Conservation (phyloP, 2,797 vertebrate genomes). For the Fistularia commersonii region DNA sequence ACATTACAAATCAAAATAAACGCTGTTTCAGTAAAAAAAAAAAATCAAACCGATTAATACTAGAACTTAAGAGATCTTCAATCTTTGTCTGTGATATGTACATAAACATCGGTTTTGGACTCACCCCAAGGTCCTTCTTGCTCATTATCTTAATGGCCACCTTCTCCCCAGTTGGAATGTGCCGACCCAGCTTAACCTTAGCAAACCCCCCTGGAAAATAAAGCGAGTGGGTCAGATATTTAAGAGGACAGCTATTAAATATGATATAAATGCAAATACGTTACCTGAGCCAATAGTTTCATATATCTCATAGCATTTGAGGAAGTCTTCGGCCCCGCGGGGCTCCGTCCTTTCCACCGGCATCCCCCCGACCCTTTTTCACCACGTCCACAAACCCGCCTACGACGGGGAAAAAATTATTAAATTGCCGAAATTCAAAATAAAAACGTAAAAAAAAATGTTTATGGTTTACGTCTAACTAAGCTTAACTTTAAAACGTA, state of each 20-base stretch:
- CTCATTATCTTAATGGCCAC: slow-evolving; percentile 97
- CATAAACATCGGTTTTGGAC: slow-evolving; percentile 18
- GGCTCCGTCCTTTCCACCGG: slow-evolving; percentile 59
- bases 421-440: neutral
- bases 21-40: no score
- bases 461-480: neutral
- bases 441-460: neutral
- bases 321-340: slow-evolving; percentile 79
- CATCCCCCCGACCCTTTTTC: slow-evolving; percentile 42
- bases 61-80: no score
- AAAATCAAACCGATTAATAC: no score
- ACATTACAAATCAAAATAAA: no score
- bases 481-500: no score
- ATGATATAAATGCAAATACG: no score
- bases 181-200: slow-evolving; percentile 90
- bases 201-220: slow-evolving; percentile 87
- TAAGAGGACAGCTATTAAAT: neutral
- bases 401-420: slow-evolving; percentile 5
- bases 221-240: neutral
- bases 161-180: slow-evolving; percentile 88
- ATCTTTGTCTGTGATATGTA: neutral
- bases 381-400: neutral
- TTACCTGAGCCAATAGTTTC: slow-evolving; percentile 92
- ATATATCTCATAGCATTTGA: slow-evolving; percentile 85
- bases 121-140: slow-evolving; percentile 90